A percentile compares a stretch with the other conserved stretches of the same genome.
phyloP scores from a whole-genome alignment of 1,140 invertebrate species.

The Brachionus angularis region DNA sequence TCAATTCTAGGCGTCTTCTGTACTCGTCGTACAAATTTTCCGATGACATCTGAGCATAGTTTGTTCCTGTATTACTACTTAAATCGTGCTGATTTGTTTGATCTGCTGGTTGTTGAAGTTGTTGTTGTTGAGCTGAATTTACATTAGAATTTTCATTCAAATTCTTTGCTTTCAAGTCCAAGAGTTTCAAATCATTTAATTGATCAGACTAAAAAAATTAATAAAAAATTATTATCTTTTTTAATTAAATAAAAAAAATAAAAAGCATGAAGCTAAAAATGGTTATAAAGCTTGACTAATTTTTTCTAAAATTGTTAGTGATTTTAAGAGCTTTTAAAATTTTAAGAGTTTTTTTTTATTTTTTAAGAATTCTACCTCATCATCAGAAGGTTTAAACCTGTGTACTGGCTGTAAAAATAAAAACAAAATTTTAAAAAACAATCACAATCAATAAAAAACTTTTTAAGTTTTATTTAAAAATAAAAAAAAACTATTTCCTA shows the following conservation, averaged over 20 bases:
- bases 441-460: no score
- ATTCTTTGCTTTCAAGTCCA: conserved; percentile 41
- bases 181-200: conserved; percentile 26
- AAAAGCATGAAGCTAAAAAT: not conserved
- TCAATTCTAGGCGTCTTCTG: conserved; percentile 28
- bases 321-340: conserved; percentile 11
- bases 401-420: conserved; percentile 9
- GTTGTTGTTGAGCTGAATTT: not conserved
- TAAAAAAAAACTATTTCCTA: conserved; percentile 1
- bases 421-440: no score
- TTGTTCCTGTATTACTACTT: not conserved
- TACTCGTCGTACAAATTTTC: conserved; percentile 41
- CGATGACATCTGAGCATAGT: conserved; percentile 2
- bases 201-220: conserved; percentile 35
- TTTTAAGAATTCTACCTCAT: conserved; percentile 1
- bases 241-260: not conserved
- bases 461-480: not conserved
- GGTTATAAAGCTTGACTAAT: not conserved
- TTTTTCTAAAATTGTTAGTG: not conserved
- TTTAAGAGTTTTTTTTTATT: not conserved
- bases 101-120: not conserved
- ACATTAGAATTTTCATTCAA: conserved; percentile 34
- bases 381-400: conserved; percentile 15
- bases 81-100: not conserved
- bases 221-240: not conserved